phyloP scores from a whole-genome alignment of 1,140 invertebrate genomes.

The Parasteatoda tepidariorum region DNA sequence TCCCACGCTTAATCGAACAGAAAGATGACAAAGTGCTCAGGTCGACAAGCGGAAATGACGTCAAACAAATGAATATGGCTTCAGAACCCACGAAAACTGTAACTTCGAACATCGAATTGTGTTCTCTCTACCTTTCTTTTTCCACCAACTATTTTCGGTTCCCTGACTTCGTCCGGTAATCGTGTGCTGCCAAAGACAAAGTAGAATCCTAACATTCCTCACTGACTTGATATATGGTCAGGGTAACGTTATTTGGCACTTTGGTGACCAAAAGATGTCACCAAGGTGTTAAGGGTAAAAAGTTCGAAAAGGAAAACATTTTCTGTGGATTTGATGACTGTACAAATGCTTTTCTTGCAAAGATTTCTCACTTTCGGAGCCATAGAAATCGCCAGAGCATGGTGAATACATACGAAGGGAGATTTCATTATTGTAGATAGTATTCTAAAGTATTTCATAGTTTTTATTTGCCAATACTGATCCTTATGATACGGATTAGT shows the following conservation, averaged over 20 bases:
- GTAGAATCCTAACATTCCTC: neutral
- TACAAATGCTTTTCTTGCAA: no score
- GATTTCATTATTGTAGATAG: no score
- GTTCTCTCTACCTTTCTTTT: neutral
- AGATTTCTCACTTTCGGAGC: no score
- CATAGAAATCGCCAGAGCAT: no score
- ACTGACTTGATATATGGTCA: neutral
- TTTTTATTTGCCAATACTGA: no score
- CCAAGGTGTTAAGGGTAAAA: neutral
- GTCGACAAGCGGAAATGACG: conserved; percentile 9
- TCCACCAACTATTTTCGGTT: neutral
- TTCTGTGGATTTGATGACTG: no score
- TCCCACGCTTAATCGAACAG: neutral
- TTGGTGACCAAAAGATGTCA: neutral
- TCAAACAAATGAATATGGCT: neutral
- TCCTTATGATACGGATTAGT: no score
- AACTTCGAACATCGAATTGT: neutral
- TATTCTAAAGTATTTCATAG: no score
- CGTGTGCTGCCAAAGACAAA: neutral
- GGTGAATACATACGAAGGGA: no score
- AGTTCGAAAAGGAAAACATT: neutral
- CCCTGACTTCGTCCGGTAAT: neutral
- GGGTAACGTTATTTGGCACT: neutral
- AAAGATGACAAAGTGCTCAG: conserved; percentile 4
- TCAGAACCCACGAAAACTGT: neutral